Evolutionary conservation across 2,888 invertebrate genomes (phyloP).

Genomic region (Nomada fabriciana): DNA sequence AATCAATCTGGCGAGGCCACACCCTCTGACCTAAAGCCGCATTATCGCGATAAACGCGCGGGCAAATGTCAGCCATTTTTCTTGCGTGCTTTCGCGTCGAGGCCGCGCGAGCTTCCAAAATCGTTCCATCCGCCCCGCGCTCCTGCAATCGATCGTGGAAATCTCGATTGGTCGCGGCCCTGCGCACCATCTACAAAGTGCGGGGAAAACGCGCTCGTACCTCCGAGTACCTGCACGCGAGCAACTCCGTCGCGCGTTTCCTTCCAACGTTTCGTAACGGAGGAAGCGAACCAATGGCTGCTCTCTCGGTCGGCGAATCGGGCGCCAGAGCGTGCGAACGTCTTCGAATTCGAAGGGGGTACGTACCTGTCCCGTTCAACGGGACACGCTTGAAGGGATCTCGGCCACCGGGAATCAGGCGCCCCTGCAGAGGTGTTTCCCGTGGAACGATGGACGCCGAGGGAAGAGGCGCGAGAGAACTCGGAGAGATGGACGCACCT

Average conservation of each 20-base stretch:
- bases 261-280: background rate
- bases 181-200: too few relatives aligned
- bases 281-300: background rate
- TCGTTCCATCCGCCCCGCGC: background rate
- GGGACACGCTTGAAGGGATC: too few relatives aligned
- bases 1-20: constrained; percentile 84
- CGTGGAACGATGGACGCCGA: background rate
- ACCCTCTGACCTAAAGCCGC: constrained; percentile 83
- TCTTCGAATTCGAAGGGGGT: too few relatives aligned
- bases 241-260: too few relatives aligned
- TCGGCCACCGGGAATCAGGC: too few relatives aligned
- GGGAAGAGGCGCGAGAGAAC: background rate
- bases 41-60: constrained; percentile 73
- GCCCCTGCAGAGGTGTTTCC: too few relatives aligned
- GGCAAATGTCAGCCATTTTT: constrained; percentile 69
- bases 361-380: too few relatives aligned
- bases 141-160: too few relatives aligned
- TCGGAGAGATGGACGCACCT: background rate
- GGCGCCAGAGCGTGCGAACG: too few relatives aligned
- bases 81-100: constrained; percentile 18
- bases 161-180: too few relatives aligned
- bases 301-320: too few relatives aligned
- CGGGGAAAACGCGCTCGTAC: background rate
- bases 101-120: constrained; percentile 24
- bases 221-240: too few relatives aligned